Evolutionary conservation across 2,888 invertebrate species (phyloP).

Genomic region (Ochropleura plecta): DNA sequence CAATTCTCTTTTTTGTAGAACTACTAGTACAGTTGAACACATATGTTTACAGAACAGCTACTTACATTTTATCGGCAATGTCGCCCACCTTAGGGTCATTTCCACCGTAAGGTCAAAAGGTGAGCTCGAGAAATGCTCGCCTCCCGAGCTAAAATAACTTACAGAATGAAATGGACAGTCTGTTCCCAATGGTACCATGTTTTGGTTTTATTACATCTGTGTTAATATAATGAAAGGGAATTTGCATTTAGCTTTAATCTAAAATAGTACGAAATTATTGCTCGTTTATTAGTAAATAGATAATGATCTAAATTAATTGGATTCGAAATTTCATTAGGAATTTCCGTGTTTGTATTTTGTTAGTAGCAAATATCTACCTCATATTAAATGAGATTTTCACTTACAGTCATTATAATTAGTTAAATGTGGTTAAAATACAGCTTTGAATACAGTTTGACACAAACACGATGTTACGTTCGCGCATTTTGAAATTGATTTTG

Average conservation of each 20-base stretch:
- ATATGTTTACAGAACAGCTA: conserved; percentile 30
- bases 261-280: background rate
- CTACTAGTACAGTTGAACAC: conserved; percentile 20
- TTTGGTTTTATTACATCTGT: conserved; percentile 7
- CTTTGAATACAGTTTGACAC: background rate
- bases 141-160: conserved; percentile 29
- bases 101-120: conserved; percentile 47
- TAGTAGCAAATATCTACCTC: background rate
- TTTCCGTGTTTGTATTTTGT: background rate
- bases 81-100: conserved; percentile 31
- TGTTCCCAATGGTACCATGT: conserved; percentile 26
- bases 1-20: background rate
- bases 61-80: conserved; percentile 30
- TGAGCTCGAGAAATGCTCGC: conserved; percentile 40
- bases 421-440: background rate
- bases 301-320: background rate
- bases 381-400: background rate
- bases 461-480: background rate
- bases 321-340: background rate
- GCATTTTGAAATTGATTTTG: background rate
- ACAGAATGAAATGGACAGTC: conserved; percentile 31
- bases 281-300: background rate
- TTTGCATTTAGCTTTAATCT: background rate
- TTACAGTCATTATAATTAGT: background rate
- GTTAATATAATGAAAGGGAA: background rate